phyloP scores from a whole-genome alignment of 2,113 vertebrate species.

The Tretioscincus oriximinensis region DNA sequence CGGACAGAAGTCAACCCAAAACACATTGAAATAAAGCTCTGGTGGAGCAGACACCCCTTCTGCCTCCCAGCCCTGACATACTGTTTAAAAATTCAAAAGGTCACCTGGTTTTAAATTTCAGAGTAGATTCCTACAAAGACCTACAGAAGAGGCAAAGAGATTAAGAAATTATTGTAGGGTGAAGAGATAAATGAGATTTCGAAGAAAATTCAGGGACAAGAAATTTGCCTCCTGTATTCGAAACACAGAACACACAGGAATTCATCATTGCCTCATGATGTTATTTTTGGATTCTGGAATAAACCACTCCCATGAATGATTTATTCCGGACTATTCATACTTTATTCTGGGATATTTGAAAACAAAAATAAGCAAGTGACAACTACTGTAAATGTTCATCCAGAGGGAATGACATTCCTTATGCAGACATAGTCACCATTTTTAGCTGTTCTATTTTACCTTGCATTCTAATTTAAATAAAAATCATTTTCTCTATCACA shows the following conservation, averaged over 20 bases:
- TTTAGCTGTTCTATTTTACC: too few species aligned
- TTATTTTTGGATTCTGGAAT: neutral
- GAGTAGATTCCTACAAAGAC: conserved; percentile 38
- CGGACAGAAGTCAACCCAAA: conserved; percentile 37
- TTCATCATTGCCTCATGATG: too few species aligned
- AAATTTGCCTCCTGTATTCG: conserved; percentile 48
- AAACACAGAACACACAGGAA: conserved; percentile 8
- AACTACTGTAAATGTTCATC: too few species aligned
- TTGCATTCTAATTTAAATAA: too few species aligned
- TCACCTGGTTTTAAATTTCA: conserved; percentile 41
- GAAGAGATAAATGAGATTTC: conserved; percentile 42
- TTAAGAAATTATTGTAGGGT: conserved; percentile 47
- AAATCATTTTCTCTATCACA: too few species aligned
- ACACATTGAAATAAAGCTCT: conserved; percentile 50
- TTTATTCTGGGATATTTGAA: too few species aligned
- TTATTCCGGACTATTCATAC: neutral
- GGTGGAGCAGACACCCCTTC: conserved; percentile 20
- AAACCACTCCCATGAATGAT: conserved; percentile 10
- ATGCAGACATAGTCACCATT: too few species aligned
- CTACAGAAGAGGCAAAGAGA: conserved; percentile 50
- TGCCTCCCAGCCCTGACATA: neutral
- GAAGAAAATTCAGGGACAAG: conserved; percentile 52
- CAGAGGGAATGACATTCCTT: too few species aligned
- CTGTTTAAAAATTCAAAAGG: conserved; percentile 40
- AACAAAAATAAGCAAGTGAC: too few species aligned